These are phyloP conservation scores for Pterophyllum scalare DNA, from an alignment of 2,113 vertebrate species.

Conservation along the genomic window DNA sequence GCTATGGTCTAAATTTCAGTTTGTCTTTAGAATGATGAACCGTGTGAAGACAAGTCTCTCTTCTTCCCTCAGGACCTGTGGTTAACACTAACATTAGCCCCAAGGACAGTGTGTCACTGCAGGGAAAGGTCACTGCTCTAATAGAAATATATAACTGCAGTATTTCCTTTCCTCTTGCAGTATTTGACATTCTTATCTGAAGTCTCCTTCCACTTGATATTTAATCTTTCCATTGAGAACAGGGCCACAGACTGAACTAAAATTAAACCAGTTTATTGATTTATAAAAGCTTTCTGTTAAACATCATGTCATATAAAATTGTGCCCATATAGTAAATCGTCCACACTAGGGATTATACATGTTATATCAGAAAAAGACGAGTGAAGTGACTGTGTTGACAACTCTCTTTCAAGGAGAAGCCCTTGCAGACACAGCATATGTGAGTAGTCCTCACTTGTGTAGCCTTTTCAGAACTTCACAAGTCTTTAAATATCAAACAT, in stretches of 20 bases:
- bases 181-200: constrained; percentile 49
- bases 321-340: not conserved
- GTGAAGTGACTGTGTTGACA: constrained; percentile 11
- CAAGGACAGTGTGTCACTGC: constrained; percentile 31
- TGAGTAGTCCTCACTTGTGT: not conserved
- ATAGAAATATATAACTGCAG: constrained; percentile 22
- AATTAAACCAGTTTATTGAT: constrained; percentile 27
- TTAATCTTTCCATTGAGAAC: constrained; percentile 33
- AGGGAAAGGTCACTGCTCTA: constrained; percentile 53
- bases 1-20: not conserved
- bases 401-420: not conserved
- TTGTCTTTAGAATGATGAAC: constrained; percentile 1
- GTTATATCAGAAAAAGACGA: not conserved
- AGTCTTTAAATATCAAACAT: constrained; percentile 20
- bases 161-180: constrained; percentile 23
- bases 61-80: constrained; percentile 7
- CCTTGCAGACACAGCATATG: not conserved
- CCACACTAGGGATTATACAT: constrained; percentile 11
- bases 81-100: constrained; percentile 42
- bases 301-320: not conserved
- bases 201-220: constrained; percentile 37
- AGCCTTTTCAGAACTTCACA: constrained; percentile 33
- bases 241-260: constrained; percentile 11
- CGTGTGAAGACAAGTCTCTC: not conserved
- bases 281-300: not conserved